Percentiles rank a stretch among this genome's conserved stretches.
phyloP scores from a whole-genome alignment of 2,888 invertebrate species.

The Schrankia costaestrigalis region DNA sequence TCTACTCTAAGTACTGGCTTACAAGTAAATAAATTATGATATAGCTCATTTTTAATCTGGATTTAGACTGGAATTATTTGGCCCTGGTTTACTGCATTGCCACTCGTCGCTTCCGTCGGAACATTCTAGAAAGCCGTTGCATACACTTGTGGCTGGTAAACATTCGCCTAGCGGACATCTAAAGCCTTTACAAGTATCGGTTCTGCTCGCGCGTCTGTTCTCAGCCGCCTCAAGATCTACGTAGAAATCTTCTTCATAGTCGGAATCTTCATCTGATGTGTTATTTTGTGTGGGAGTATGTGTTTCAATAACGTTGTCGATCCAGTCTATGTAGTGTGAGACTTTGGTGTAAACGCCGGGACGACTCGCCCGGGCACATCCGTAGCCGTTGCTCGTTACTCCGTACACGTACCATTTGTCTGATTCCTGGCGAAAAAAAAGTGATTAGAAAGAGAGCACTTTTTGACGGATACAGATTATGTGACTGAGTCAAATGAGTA shows the following conservation, averaged over 20 bases:
- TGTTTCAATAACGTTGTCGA: slow-evolving; percentile 77
- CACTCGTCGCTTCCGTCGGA: slow-evolving; percentile 87
- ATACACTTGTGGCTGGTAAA: slow-evolving; percentile 84
- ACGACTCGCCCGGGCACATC: slow-evolving; percentile 88
- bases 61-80: slow-evolving; percentile 50
- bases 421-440: slow-evolving; percentile 58
- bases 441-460: background rate
- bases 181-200: slow-evolving; percentile 83
- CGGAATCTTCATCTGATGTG: slow-evolving; percentile 35
- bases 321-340: slow-evolving; percentile 87
- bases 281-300: slow-evolving; percentile 52
- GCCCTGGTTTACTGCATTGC: slow-evolving; percentile 68
- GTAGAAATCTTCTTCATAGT: slow-evolving; percentile 57
- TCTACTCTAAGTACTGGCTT: slow-evolving; percentile 65
- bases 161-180: slow-evolving; percentile 89
- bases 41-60: slow-evolving; percentile 48
- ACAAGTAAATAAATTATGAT: slow-evolving; percentile 35
- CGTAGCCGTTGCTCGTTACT: slow-evolving; percentile 90
- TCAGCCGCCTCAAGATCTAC: slow-evolving; percentile 68
- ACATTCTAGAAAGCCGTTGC: slow-evolving; percentile 89
- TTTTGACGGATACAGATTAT: background rate
- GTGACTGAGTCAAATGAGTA: too few species aligned
- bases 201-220: slow-evolving; percentile 49
- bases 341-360: slow-evolving; percentile 92
- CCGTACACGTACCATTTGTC: slow-evolving; percentile 80